Evolutionary conservation across 2,797 vertebrate species (phyloP).

Genomic region (Apogon talboti): DNA sequence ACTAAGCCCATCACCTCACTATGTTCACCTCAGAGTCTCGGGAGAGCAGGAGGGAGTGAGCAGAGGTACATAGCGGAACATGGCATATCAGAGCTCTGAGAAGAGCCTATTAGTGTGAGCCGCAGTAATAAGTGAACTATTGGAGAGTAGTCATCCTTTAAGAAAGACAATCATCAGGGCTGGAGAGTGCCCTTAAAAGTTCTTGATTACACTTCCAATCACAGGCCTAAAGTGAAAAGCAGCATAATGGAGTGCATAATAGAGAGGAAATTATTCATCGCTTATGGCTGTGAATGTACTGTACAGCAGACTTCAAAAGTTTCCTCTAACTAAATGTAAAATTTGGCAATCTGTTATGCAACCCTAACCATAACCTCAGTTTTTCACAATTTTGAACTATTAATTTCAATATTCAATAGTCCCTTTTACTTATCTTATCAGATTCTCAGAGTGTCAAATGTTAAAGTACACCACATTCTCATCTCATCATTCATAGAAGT

Average conservation of each 20-base stretch:
- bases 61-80: constrained; percentile 58
- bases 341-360: too few species aligned
- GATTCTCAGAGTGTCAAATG: too few species aligned
- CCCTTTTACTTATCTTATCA: too few species aligned
- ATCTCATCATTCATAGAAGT: too few species aligned
- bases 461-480: too few species aligned
- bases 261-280: neutral
- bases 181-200: constrained; percentile 9
- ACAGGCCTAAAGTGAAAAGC: constrained; percentile 18
- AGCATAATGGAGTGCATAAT: neutral
- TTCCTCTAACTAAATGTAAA: too few species aligned
- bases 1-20: constrained; percentile 69
- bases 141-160: constrained; percentile 17
- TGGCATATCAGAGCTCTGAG: constrained; percentile 57
- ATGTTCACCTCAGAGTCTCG: constrained; percentile 56
- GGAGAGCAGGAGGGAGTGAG: constrained; percentile 47
- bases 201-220: constrained; percentile 24
- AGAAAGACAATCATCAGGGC: constrained; percentile 10
- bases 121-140: constrained; percentile 46
- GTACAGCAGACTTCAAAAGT: neutral
- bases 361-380: too few species aligned
- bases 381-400: too few species aligned
- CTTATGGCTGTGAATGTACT: neutral
- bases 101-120: constrained; percentile 55
- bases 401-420: too few species aligned